Percentiles rank a stretch among this genome's conserved stretches.
These are phyloP conservation scores for Nanorana parkeri DNA, from an alignment of 2,113 vertebrate genomes.

Conservation along the genomic window DNA sequence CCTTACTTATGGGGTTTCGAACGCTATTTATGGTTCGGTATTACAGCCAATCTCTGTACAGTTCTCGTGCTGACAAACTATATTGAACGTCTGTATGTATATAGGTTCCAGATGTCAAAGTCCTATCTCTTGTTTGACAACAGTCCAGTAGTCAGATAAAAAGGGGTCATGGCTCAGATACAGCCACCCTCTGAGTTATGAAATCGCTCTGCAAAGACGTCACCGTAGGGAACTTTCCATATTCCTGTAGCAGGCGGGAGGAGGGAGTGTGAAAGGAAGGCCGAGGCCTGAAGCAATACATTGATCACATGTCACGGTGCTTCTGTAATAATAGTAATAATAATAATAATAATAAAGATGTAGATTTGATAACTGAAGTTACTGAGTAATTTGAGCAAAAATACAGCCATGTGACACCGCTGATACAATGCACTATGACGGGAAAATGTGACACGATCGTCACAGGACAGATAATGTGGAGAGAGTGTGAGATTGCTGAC, in stretches of 20 bases:
- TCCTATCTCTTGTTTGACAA: constrained; percentile 9
- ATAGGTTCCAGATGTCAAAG: background rate
- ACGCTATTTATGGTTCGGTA: too few relatives aligned
- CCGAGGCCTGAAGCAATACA: background rate
- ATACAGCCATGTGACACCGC: background rate
- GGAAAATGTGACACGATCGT: background rate
- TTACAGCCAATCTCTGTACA: too few relatives aligned
- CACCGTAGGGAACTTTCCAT: background rate
- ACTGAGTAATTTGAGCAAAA: background rate
- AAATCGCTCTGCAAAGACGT: too few relatives aligned
- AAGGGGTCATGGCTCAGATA: too few relatives aligned
- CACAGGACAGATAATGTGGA: too few relatives aligned
- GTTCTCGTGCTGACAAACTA: background rate
- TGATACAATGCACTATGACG: background rate
- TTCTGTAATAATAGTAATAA: background rate
- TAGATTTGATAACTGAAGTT: background rate
- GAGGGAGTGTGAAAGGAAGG: background rate
- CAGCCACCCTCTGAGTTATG: background rate
- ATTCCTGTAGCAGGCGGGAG: background rate
- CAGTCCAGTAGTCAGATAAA: background rate
- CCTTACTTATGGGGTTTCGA: too few relatives aligned
- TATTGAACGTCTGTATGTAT: background rate
- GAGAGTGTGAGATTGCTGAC: too few relatives aligned
- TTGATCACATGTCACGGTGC: background rate
- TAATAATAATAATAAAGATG: constrained; percentile 21